phyloP scores from a whole-genome alignment of 2,113 vertebrate species.

The Poeciliopsis retropinna region DNA sequence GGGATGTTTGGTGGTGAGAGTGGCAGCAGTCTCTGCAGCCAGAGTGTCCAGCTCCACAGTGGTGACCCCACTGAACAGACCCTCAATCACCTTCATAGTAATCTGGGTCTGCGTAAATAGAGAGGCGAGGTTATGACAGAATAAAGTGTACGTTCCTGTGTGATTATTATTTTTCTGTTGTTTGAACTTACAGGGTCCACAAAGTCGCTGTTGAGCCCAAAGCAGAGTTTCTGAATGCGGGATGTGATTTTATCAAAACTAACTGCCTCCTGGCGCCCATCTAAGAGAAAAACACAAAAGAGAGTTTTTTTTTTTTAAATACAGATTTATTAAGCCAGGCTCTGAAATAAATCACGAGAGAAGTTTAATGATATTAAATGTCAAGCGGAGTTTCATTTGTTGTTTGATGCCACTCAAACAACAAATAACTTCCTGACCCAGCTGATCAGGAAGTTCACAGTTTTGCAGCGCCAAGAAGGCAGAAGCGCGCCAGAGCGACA shows the following conservation, averaged over 20 bases:
- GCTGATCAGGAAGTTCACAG: not conserved
- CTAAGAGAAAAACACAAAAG: constrained; percentile 66
- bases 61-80: constrained; percentile 93
- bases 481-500: constrained; percentile 33
- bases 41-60: constrained; percentile 94
- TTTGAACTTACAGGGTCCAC: constrained; percentile 91
- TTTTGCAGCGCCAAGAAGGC: not conserved
- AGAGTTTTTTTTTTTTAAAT: not conserved
- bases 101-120: constrained; percentile 86
- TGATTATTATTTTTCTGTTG: not conserved
- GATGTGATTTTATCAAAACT: constrained; percentile 99
- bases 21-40: constrained; percentile 93
- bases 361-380: not conserved
- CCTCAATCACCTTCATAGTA: constrained; percentile 99
- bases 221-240: constrained; percentile 96
- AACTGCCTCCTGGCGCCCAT: constrained; percentile 91
- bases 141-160: not conserved
- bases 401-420: not conserved
- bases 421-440: too few relatives aligned
- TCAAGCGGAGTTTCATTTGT: too few relatives aligned
- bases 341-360: not conserved
- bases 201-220: constrained; percentile 93
- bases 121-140: not conserved
- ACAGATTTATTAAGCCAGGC: not conserved
- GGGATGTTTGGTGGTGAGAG: constrained; percentile 94